Conservation (phyloP, 2,888 invertebrate species). For the Choristoneura rosaceana region DNA sequence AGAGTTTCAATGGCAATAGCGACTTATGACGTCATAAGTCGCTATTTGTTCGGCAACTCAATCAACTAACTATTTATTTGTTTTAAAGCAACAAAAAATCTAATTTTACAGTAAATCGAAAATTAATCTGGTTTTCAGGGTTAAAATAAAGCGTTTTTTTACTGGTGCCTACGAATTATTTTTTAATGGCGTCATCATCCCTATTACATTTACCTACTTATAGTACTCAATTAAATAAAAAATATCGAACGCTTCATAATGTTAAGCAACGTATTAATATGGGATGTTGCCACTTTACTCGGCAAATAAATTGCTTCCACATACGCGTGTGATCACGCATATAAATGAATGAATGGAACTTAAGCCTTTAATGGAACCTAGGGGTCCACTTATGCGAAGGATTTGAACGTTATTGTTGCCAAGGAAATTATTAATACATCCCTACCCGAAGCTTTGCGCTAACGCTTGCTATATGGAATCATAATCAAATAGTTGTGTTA, state of each 20-base stretch:
- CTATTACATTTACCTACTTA: no score
- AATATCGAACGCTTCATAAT: conserved; percentile 8
- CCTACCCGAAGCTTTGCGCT: neutral
- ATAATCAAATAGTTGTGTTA: neutral
- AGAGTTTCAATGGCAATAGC: no score
- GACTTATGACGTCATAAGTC: no score
- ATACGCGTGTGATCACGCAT: conserved; percentile 63
- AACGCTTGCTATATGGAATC: neutral
- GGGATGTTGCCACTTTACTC: conserved; percentile 45
- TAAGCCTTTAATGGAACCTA: conserved; percentile 66
- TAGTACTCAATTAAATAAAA: neutral
- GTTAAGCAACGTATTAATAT: conserved; percentile 6
- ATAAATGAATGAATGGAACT: conserved; percentile 60
- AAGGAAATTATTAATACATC: conserved; percentile 5
- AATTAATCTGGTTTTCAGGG: no score
- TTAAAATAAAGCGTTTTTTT: no score
- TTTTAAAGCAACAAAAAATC: no score
- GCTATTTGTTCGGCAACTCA: no score
- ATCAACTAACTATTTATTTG: no score
- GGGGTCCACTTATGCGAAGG: conserved; percentile 54
- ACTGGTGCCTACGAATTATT: no score
- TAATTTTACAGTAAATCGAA: no score
- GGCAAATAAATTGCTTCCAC: conserved; percentile 57
- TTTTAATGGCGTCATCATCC: no score
- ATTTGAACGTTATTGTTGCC: conserved; percentile 35